Percentiles rank a stretch among this genome's conserved stretches.
phyloP scores from a whole-genome alignment of 2,888 invertebrate species.

The Eupithecia dodoneata region DNA sequence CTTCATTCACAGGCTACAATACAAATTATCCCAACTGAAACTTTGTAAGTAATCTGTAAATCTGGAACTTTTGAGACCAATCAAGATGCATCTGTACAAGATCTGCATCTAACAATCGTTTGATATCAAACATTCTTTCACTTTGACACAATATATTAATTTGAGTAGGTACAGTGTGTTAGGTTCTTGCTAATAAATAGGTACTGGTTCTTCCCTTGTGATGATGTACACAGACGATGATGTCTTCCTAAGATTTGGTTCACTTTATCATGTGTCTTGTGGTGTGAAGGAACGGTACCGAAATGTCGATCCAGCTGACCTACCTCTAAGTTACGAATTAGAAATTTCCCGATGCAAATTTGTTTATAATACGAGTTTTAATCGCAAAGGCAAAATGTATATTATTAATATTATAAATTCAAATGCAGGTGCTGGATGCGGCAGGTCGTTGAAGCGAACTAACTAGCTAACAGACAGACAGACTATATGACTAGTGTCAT shows the following conservation, averaged over 20 bases:
- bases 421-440: no score
- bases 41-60: neutral
- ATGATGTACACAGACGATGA: no score
- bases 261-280: neutral
- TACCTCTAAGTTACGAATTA: conserved; percentile 58
- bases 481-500: no score
- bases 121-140: neutral
- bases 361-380: conserved; percentile 43
- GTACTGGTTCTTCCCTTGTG: neutral
- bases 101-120: neutral
- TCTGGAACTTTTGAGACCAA: neutral
- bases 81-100: neutral
- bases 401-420: no score
- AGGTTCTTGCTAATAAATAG: neutral
- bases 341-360: conserved; percentile 47
- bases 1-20: neutral
- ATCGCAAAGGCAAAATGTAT: no score
- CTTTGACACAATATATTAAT: neutral
- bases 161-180: neutral
- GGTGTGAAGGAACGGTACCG: neutral
- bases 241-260: conserved; percentile 8
- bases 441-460: no score
- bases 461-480: no score
- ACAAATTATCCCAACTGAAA: neutral
- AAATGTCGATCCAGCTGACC: neutral